Percentiles rank a stretch among this genome's conserved stretches.
These are phyloP conservation scores for Nephrotoma flavescens DNA, from an alignment of 2,888 invertebrate genomes.

Conservation along the genomic window DNA sequence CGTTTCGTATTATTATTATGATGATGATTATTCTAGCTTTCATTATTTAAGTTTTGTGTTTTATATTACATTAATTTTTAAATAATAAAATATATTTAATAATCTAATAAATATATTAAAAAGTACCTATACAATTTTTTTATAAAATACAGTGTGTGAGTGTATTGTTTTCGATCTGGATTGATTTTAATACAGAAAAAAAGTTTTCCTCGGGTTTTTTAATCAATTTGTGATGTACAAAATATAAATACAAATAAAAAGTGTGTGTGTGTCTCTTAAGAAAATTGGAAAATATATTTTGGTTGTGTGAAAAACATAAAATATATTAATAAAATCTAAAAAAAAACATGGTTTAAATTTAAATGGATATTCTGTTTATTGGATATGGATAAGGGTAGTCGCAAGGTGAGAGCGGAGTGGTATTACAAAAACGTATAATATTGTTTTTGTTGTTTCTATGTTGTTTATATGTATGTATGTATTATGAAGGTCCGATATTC, in stretches of 20 bases:
- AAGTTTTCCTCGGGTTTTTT: not conserved
- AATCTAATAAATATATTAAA: not conserved
- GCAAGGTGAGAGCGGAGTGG: not conserved
- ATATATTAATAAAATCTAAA: not conserved
- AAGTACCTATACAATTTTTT: not conserved
- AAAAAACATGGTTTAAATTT: not conserved
- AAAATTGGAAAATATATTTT: not conserved
- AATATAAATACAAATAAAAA: not conserved
- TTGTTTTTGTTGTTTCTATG: not conserved
- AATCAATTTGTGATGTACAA: not conserved
- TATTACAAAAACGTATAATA: not conserved
- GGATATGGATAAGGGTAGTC: slow-evolving; percentile 1
- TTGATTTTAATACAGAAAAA: not conserved
- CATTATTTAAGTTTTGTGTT: not conserved
- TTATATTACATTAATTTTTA: not conserved
- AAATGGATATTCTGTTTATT: not conserved
- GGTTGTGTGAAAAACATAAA: not conserved
- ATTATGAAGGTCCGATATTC: not conserved
- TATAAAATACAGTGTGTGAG: not conserved
- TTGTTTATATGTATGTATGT: not conserved
- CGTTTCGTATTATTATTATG: not conserved
- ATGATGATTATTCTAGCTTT: not conserved
- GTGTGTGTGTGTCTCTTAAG: not conserved
- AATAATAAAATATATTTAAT: not conserved
- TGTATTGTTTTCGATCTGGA: not conserved